These are phyloP conservation scores for Narcine bancroftii DNA, from an alignment of 2,113 vertebrate species.

Conservation along the genomic window DNA sequence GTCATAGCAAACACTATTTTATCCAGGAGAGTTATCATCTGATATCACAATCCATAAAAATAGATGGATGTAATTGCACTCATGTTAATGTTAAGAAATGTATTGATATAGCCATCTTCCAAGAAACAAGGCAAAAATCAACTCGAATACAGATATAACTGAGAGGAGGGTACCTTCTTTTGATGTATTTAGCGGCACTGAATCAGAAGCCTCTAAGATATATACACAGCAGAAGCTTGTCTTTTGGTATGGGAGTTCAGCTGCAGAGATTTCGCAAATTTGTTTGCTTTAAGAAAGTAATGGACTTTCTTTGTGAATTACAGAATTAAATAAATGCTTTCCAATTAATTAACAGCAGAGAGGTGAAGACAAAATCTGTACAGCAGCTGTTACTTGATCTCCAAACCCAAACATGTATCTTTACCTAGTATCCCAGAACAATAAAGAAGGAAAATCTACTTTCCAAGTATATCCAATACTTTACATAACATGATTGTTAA, in stretches of 20 bases:
- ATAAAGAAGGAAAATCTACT: not conserved
- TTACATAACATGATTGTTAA: not conserved
- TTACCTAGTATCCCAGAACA: not conserved
- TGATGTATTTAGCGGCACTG: not conserved
- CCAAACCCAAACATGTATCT: not conserved
- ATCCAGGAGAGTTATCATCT: not conserved
- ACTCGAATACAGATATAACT: not conserved
- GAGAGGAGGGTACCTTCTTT: not conserved
- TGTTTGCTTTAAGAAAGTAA: not conserved
- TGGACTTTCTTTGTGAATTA: conserved; percentile 5
- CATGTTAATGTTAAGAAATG: not conserved
- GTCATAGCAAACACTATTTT: not conserved
- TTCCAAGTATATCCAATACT: not conserved
- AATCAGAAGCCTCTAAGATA: conserved; percentile 7
- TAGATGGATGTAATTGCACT: not conserved
- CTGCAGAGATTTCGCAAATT: not conserved
- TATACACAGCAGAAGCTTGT: not conserved
- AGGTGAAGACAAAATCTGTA: conserved; percentile 13
- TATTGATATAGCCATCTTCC: not conserved
- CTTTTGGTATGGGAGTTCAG: not conserved
- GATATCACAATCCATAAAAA: conserved; percentile 5
- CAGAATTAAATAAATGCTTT: conserved; percentile 3
- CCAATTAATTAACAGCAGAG: conserved; percentile 20
- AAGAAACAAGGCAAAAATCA: not conserved
- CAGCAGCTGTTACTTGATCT: conserved; percentile 2